Base-by-base conservation (phyloP, 2,797 vertebrate species). In the Carduelis carduelis region DNA sequence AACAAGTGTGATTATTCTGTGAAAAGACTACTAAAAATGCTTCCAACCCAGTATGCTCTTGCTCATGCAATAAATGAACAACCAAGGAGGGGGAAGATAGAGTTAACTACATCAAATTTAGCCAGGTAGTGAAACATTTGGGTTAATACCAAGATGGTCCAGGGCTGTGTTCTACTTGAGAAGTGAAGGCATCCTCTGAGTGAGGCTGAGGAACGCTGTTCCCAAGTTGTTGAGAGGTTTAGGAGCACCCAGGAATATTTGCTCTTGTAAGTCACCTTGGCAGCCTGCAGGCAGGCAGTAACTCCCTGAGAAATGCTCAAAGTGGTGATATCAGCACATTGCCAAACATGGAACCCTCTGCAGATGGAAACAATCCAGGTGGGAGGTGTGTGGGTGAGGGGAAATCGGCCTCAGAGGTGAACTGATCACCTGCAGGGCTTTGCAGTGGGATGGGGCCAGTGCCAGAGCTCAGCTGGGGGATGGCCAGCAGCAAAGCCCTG, bases 401-500 rank as follows among this genome's bases (percentile, higher is more conserved):
- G 56, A 12, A 44, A 34, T n/a, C 44, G 32, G 26, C 57, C 37
- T 57, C 56, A 57, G 56, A 57, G 56, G 23, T 35, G 56, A 17
- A 12, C 56, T 61, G 39, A 35, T 23, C 60, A 11, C 50, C 52
- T 77, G 50, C 76, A 79, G 61, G 61, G 76, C 76, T 65, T 7
- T 37, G 76, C 26, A 75, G 23, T 1, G 1, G 44, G 37, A 52
- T 11, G 28, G 49, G 30, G 17, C 23, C 23, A 9, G 37, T 34
- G 74, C 23, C 50, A 37, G 3, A 24, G 37, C 46, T 20, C 46
- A 66, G 9, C 27, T 2, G 0, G 12, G 81, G 39, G 37, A 32
- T 3, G 32, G 6, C 0, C 1, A 20, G 28, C 55, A 41, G 0
- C 15, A 8, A 35, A 59, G 26, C 3, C 39, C 24, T 70, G 57